A percentile compares a stretch with the other conserved stretches of the same genome.
phyloP scores from a whole-genome alignment of 2,888 invertebrate species.

The Harpalus rufipes region DNA sequence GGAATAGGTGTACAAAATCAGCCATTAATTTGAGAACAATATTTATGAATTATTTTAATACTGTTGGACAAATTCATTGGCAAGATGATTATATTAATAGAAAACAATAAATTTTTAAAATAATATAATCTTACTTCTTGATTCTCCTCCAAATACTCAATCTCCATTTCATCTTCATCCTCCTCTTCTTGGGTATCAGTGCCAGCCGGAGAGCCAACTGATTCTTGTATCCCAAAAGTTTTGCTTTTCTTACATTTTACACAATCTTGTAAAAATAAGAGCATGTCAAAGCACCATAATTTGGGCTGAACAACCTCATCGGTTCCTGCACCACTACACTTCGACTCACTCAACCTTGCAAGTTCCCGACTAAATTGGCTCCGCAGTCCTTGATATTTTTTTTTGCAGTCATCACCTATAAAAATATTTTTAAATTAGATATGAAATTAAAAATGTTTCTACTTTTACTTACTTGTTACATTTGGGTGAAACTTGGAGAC shows the following conservation, averaged over 20 bases:
- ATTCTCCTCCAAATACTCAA: conserved; percentile 23
- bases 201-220: no score
- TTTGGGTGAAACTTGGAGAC: not conserved
- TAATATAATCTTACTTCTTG: not conserved
- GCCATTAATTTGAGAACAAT: not conserved
- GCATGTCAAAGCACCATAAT: conserved; percentile 2
- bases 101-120: not conserved
- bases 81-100: conserved; percentile 10
- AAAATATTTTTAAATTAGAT: not conserved
- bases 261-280: conserved; percentile 2
- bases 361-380: conserved; percentile 1
- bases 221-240: no score
- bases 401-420: not conserved
- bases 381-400: conserved; percentile 13
- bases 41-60: conserved; percentile 4
- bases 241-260: conserved; percentile 3
- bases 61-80: no score
- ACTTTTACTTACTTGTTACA: not conserved
- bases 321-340: conserved; percentile 4
- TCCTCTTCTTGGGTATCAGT: conserved; percentile 8
- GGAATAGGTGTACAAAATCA: not conserved
- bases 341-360: not conserved
- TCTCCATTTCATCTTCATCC: conserved; percentile 9
- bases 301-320: not conserved
- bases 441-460: not conserved